These are phyloP conservation scores for Tetramorium alpestre DNA, from an alignment of 1,140 invertebrate genomes.

Conservation along the genomic window DNA sequence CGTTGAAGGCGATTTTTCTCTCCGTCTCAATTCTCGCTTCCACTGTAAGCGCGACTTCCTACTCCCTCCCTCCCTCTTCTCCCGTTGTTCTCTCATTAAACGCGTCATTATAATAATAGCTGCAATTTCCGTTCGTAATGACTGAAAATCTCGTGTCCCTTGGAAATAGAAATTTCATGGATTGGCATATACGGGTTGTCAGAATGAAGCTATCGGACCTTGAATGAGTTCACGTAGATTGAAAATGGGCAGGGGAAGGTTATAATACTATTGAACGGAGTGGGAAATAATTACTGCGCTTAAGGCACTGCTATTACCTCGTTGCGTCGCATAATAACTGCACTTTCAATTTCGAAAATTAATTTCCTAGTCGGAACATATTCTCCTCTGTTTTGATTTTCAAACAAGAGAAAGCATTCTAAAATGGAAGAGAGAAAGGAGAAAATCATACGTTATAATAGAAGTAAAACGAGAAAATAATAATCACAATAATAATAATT, in stretches of 20 bases:
- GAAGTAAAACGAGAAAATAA: neutral
- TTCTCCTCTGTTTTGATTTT: constrained; percentile 9
- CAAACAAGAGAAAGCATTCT: neutral
- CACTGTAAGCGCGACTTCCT: constrained; percentile 6
- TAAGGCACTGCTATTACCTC: constrained; percentile 9
- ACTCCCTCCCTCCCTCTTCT: neutral
- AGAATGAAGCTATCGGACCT: constrained; percentile 34
- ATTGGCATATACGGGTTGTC: constrained; percentile 29
- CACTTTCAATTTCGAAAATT: constrained; percentile 21
- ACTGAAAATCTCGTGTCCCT: constrained; percentile 36
- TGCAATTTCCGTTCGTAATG: constrained; percentile 47
- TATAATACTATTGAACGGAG: constrained; percentile 17
- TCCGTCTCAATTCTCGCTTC: neutral
- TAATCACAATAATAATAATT: neutral
- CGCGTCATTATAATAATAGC: constrained; percentile 50
- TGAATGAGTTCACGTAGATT: constrained; percentile 26
- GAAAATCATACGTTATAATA: neutral
- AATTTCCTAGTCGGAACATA: constrained; percentile 7
- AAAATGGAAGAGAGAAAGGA: neutral
- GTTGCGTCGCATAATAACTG: constrained; percentile 25
- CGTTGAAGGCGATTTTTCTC: constrained; percentile 34
- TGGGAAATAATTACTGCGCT: constrained; percentile 34
- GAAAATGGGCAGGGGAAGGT: neutral
- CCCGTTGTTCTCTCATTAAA: constrained; percentile 45
- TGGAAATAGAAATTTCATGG: constrained; percentile 54